Base-by-base conservation (phyloP, 2,113 vertebrate genomes). In the Acanthisitta chloris region DNA sequence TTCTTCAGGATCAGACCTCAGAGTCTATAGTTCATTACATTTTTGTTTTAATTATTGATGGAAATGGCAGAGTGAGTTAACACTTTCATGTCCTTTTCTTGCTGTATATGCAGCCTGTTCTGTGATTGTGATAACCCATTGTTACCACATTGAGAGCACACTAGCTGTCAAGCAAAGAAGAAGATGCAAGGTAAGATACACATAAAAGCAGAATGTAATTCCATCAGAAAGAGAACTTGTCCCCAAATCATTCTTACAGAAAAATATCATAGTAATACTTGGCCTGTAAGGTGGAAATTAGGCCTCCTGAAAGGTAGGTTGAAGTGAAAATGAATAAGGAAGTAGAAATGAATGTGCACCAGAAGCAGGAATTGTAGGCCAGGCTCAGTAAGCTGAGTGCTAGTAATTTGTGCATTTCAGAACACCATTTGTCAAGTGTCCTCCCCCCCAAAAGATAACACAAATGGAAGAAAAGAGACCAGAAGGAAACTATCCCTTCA, bases 381-480 rank as follows among this genome's bases (percentile, higher is more conserved):
- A 51, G 40, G 8, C 36, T 83, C 36, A 24, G 31, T 14, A 59
- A 6, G 26, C 23, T 79, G 0, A 64, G 21, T 0, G 0, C 58
- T 69, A n/a, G 55, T 33, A 4, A 31, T 25, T 80, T 45, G 33
- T 86, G 45, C 21, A 9, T 78, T 84, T 87, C 15, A 48, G 48
- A 67, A 91, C 51, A 29, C 36, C 57, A 11, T 15, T 14, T 72
- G 5, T 62, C 13, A 74, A 55, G 29, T 52, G 12, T 51, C 14
- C 17, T 51, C 14, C 17, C 3, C 8, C 8, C 3, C 11, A 8
- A 11, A 38, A 42, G 45, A 45, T 46, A n/a, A 7, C 13, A 62
- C 1, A 20, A 33, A 57, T 24, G 17, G 48, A 62, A 19, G 31
- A 55, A 73, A 48, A 73, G 14, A n/a, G 31, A 74, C 31, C 14